Percentiles rank a stretch among this genome's conserved stretches.
These are phyloP conservation scores for Procambarus clarkii DNA, from an alignment of 1,140 invertebrate species.

Conservation along the genomic window DNA sequence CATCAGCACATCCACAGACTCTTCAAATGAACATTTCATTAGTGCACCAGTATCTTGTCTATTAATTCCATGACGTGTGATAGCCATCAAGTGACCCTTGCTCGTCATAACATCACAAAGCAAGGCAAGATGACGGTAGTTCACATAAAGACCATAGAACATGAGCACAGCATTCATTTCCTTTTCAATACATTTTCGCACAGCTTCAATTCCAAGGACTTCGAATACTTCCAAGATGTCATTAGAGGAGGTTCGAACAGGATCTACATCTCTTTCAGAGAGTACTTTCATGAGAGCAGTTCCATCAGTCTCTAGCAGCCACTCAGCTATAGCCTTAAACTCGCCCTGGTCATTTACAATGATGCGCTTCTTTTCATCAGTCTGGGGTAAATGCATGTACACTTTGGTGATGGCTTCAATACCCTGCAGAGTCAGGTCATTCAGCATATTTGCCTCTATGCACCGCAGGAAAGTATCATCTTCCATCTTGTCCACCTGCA, in stretches of 20 bases:
- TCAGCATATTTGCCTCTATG: slow-evolving; percentile 99
- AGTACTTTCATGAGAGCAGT: slow-evolving; percentile 96
- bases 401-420: slow-evolving; percentile 84
- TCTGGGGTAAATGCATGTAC: slow-evolving; percentile 99
- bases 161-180: slow-evolving; percentile 99
- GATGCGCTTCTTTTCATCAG: slow-evolving; percentile 98
- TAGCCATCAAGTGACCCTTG: slow-evolving; percentile 99
- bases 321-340: slow-evolving; percentile 98
- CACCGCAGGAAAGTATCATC: slow-evolving; percentile 99
- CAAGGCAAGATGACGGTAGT: slow-evolving; percentile 98
- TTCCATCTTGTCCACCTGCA: slow-evolving; percentile 96
- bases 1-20: slow-evolving; percentile 97
- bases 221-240: slow-evolving; percentile 99
- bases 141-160: slow-evolving; percentile 99
- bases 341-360: slow-evolving; percentile 98
- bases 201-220: slow-evolving; percentile 98
- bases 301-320: slow-evolving; percentile 99
- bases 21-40: slow-evolving; percentile 97
- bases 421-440: slow-evolving; percentile 97
- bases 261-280: slow-evolving; percentile 97
- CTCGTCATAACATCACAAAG: slow-evolving; percentile 99
- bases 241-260: slow-evolving; percentile 97
- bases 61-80: slow-evolving; percentile 99
- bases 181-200: slow-evolving; percentile 98
- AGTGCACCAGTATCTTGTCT: slow-evolving; percentile 98